Percentiles rank a stretch among this genome's conserved stretches.
Evolutionary conservation across 1,140 invertebrate species (phyloP).

Genomic region (Drosophila sp.): DNA sequence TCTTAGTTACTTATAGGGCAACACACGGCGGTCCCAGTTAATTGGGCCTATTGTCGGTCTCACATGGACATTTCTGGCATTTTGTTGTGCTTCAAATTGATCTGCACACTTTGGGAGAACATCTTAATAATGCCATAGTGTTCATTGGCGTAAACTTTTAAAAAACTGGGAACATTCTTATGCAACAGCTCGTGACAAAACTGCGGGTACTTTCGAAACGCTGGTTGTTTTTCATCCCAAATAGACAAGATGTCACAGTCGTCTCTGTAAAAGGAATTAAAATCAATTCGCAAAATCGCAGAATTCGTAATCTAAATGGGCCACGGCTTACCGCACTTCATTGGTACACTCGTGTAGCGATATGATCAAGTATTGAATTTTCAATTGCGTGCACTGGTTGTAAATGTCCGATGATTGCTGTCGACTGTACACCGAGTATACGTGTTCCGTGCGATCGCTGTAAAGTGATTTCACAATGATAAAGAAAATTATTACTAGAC

Average conservation of each 20-base stretch:
- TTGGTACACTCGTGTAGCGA: constrained; percentile 77
- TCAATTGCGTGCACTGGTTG: constrained; percentile 80
- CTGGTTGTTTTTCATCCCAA: constrained; percentile 82
- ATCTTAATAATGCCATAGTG: constrained; percentile 82
- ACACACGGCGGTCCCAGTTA: not conserved
- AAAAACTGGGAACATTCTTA: constrained; percentile 81
- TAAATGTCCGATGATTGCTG: constrained; percentile 83
- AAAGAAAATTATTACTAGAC: constrained; percentile 10
- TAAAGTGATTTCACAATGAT: not conserved
- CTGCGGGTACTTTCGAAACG: constrained; percentile 79
- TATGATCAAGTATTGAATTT: constrained; percentile 83
- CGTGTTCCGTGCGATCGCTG: constrained; percentile 78
- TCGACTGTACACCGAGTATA: constrained; percentile 82
- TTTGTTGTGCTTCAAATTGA: constrained; percentile 81
- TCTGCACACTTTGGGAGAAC: constrained; percentile 84
- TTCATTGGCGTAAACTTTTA: constrained; percentile 80
- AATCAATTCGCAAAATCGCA: no score
- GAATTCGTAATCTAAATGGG: not conserved
- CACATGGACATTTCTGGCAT: constrained; percentile 82
- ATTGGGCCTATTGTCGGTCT: constrained; percentile 31
- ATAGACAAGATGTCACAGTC: constrained; percentile 79
- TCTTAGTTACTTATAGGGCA: constrained; percentile 15
- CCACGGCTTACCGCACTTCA: constrained; percentile 62
- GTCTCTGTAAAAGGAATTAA: constrained; percentile 58
- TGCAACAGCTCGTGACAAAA: constrained; percentile 79